phyloP scores from a whole-genome alignment of 2,113 vertebrate genomes.

The Grantiella picta region DNA sequence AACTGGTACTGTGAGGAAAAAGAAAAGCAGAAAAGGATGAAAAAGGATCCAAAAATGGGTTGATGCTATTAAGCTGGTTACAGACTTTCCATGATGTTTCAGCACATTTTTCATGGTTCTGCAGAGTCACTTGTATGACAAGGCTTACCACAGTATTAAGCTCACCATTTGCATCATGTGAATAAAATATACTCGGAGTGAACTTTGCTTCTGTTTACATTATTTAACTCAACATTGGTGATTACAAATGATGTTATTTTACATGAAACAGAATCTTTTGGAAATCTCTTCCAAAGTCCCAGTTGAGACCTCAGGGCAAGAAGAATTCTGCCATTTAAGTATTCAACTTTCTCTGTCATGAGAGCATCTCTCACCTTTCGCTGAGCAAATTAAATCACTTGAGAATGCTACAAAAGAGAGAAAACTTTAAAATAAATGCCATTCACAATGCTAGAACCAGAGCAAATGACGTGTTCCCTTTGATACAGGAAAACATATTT shows the following conservation, averaged over 20 bases:
- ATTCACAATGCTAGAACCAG: constrained; percentile 55
- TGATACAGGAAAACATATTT: constrained; percentile 61
- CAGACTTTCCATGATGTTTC: not conserved
- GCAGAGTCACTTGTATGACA: not conserved
- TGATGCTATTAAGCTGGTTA: not conserved
- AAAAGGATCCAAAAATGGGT: not conserved
- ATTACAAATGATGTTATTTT: constrained; percentile 11
- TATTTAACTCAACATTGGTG: not conserved
- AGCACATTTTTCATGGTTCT: not conserved
- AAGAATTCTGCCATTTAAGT: constrained; percentile 42
- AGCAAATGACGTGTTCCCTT: constrained; percentile 54
- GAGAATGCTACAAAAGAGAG: constrained; percentile 55
- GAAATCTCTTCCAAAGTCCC: constrained; percentile 19
- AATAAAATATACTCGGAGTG: not conserved
- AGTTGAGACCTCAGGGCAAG: not conserved
- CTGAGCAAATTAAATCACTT: constrained; percentile 67
- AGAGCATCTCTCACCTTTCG: constrained; percentile 50
- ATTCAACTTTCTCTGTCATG: constrained; percentile 58
- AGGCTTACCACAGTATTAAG: not conserved
- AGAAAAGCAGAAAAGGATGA: not conserved
- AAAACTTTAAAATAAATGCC: constrained; percentile 67
- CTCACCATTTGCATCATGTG: not conserved
- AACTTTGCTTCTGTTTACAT: not conserved
- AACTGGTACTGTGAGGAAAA: not conserved
- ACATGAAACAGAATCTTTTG: constrained; percentile 8